Conservation (phyloP, 2,113 vertebrate species). For the Rhinoptilus africanus region DNA sequence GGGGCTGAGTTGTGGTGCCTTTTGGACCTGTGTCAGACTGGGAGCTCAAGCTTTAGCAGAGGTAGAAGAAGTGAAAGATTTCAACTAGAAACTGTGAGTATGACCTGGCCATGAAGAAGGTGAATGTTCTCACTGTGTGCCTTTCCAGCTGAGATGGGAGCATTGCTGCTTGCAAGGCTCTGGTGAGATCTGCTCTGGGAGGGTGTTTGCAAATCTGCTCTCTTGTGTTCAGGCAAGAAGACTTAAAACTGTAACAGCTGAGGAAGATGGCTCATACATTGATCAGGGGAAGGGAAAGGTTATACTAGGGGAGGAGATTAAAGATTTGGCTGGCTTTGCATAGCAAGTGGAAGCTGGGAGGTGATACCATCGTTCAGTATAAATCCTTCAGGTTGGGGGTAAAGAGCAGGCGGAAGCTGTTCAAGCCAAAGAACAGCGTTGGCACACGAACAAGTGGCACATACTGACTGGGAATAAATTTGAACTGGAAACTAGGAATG, state of each 20-base stretch:
- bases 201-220: background rate
- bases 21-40: background rate
- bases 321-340: background rate
- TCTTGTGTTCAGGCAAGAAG: background rate
- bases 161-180: background rate
- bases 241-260: background rate
- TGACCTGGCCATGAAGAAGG: background rate
- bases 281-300: background rate
- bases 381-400: background rate
- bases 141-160: background rate
- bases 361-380: background rate
- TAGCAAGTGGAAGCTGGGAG: background rate
- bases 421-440: background rate
- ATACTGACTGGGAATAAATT: background rate
- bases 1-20: background rate
- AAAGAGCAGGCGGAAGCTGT: background rate
- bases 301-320: background rate
- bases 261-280: background rate
- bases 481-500: background rate
- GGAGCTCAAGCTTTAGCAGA: background rate
- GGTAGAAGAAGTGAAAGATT: background rate
- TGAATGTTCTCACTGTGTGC: background rate
- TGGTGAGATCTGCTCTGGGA: background rate
- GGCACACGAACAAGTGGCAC: background rate
- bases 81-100: background rate